These are phyloP conservation scores for Varanus komodoensis DNA, from an alignment of 2,113 vertebrate species.

Conservation along the genomic window DNA sequence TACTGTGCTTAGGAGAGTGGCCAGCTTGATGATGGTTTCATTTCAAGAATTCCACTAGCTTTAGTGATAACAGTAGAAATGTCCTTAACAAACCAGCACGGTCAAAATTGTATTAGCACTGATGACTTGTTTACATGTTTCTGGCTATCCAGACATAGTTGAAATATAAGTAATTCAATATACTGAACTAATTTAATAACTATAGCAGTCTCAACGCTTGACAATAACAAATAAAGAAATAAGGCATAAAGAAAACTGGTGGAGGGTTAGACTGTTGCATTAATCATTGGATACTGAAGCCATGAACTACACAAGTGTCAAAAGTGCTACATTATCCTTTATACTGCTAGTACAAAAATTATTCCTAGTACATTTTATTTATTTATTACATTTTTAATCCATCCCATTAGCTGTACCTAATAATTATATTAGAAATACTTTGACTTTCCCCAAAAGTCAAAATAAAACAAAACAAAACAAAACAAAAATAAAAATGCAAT, in stretches of 20 bases:
- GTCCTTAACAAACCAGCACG: constrained; percentile 52
- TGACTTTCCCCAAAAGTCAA: not conserved
- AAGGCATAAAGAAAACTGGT: constrained; percentile 39
- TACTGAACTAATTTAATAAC: constrained; percentile 65
- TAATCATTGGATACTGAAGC: constrained; percentile 22
- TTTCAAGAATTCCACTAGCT: constrained; percentile 42
- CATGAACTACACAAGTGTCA: constrained; percentile 33
- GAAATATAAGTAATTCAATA: constrained; percentile 49
- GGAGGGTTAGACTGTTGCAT: not conserved
- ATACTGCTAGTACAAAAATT: constrained; percentile 53
- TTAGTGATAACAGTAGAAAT: constrained; percentile 30
- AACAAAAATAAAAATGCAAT: not conserved
- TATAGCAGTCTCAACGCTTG: constrained; percentile 41
- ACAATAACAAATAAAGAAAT: constrained; percentile 28
- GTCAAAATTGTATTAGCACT: constrained; percentile 60
- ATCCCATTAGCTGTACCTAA: too few species aligned
- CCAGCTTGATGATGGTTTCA: constrained; percentile 32
- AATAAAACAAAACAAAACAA: too few species aligned
- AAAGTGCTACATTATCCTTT: constrained; percentile 57
- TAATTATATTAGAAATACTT: constrained; percentile 34
- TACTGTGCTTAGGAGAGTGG: not conserved
- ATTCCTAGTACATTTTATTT: too few species aligned
- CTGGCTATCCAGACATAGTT: constrained; percentile 37
- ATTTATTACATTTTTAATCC: too few species aligned
- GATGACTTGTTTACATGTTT: constrained; percentile 45